phyloP scores from a whole-genome alignment of 2,888 invertebrate species.

The Erebia ligea region DNA sequence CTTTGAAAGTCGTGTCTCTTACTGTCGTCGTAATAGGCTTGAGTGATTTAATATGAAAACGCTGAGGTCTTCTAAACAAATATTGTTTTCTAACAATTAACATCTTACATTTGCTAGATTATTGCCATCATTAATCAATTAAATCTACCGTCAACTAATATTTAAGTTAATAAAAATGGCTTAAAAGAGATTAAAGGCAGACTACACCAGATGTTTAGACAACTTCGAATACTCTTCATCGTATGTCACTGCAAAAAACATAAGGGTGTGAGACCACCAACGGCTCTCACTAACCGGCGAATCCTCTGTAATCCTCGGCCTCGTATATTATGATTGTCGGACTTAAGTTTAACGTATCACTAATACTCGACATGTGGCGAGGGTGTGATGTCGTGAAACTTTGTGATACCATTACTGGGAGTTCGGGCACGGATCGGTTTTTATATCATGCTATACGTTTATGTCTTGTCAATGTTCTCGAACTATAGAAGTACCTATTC shows the following conservation, averaged over 20 bases:
- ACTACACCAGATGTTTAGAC: conserved; percentile 59
- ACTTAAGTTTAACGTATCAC: conserved; percentile 66
- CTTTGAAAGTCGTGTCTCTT: too few species aligned
- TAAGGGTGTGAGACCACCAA: conserved; percentile 73
- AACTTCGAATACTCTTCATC: conserved; percentile 54
- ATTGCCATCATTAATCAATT: not conserved
- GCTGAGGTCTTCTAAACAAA: too few species aligned
- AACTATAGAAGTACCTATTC: not conserved
- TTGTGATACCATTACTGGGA: conserved; percentile 21
- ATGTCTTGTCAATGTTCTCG: conserved; percentile 3
- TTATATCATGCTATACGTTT: conserved; percentile 10
- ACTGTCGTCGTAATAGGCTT: too few species aligned
- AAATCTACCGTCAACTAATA: not conserved
- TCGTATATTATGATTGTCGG: conserved; percentile 78
- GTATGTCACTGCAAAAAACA: conserved; percentile 64
- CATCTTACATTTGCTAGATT: too few species aligned
- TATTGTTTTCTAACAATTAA: too few species aligned
- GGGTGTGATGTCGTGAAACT: conserved; percentile 29
- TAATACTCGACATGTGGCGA: conserved; percentile 77
- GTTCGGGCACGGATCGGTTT: conserved; percentile 17
- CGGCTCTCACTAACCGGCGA: conserved; percentile 57
- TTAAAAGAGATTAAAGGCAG: conserved; percentile 27
- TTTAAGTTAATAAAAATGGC: conserved; percentile 22
- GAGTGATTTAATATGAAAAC: too few species aligned
- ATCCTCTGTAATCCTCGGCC: conserved; percentile 72